Conservation (phyloP, 2,113 vertebrate genomes). For the Amblyopsis rosae region DNA sequence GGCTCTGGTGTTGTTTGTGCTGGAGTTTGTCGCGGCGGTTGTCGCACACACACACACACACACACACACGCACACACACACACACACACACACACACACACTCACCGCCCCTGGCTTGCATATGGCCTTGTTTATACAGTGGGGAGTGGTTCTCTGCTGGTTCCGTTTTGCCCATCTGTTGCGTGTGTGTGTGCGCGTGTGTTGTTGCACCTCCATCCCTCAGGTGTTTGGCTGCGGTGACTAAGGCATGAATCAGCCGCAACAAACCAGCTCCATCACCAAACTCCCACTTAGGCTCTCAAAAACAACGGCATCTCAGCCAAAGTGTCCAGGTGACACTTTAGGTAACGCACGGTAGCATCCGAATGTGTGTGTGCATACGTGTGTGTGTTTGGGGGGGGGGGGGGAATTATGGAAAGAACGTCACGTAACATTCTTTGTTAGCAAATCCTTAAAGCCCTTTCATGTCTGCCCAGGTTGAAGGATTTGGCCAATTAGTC, state of each 20-base stretch:
- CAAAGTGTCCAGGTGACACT: constrained; percentile 43
- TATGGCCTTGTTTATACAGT: constrained; percentile 39
- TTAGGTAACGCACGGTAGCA: background rate
- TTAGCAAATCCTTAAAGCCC: constrained; percentile 68
- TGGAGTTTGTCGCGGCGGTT: constrained; percentile 11
- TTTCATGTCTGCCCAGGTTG: constrained; percentile 63
- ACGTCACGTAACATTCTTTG: constrained; percentile 61
- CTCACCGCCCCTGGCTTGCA: constrained; percentile 28
- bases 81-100: constrained; percentile 9
- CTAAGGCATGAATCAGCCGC: constrained; percentile 50
- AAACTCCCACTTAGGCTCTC: constrained; percentile 40
- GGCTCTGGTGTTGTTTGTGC: constrained; percentile 44
- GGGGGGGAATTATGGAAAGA: constrained; percentile 22
- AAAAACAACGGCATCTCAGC: constrained; percentile 12
- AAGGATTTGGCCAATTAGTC: constrained; percentile 69
- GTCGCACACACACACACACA: constrained; percentile 26
- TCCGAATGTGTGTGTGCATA: constrained; percentile 2
- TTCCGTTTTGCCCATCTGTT: constrained; percentile 18
- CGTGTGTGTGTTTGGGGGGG: background rate
- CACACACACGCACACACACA: constrained; percentile 1
- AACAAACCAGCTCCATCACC: constrained; percentile 37
- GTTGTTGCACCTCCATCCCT: constrained; percentile 30
- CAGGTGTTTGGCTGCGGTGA: constrained; percentile 57
- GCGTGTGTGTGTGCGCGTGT: constrained; percentile 3
- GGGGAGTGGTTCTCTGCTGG: constrained; percentile 33